Evolutionary conservation across 2,888 invertebrate genomes (phyloP), one percentile per base, ranked within the genome.

Genomic region (Bruchidius siliquastri): DNA sequence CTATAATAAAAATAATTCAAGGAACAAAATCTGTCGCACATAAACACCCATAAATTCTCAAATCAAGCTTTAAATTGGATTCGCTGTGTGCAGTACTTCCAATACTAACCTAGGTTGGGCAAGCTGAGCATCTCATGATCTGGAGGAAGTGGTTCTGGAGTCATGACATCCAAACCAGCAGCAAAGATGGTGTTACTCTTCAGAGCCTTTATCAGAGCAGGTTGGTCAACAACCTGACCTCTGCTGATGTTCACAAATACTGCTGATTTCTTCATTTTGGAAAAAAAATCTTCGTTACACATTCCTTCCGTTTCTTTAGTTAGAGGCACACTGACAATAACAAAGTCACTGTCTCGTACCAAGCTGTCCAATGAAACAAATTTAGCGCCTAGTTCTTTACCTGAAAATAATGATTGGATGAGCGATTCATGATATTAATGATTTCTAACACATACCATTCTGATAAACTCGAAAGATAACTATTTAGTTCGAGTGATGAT

Each of bases 161-260:
- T 91, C 82, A 94, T 94, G 2, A 98, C 98, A 85, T 98, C 98
- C 0, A 98, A 88, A 0, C 97, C 98, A 0, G 97, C 98, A 0
- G 94, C 94, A 83, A 92, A 93, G 76, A 98, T 97, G 77, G 90
- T 88, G 0, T 91, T 91, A 67, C 88, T 88, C 81, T 91, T 91
- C 71, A 98, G 87, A 0, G 97, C 97, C 71, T 90, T 89, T 73
- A 93, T 90, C 26, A 98, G 86, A 75, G 93, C 96, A 0, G 93
- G 91, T 82, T 97, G 96, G 78, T 96, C 92, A 0, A 95, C 89
- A n/a, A 94, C 86, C 85, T 90, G 92, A 84, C 94, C 94, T 80
- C 93, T 88, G 70, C 92, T 92, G 71, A 94, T 90, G 82, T 96
- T 96, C 0, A 96, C 89, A 68, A 96, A 88, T 4, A 96, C 89